These are phyloP conservation scores for Channallabes apus DNA, from an alignment of 2,797 vertebrate genomes.

Conservation along the genomic window DNA sequence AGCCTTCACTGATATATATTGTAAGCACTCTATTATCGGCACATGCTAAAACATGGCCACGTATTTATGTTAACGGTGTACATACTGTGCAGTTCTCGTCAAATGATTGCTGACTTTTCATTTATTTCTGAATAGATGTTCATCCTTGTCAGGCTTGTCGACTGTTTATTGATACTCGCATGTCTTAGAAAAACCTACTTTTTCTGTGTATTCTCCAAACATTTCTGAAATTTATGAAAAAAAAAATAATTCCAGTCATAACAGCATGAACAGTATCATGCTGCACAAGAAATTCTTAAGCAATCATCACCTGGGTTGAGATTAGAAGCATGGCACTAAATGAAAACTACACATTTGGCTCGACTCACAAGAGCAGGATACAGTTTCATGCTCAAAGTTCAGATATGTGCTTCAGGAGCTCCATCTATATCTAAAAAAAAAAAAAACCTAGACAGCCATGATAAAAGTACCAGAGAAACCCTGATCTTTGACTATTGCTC, in stretches of 20 bases:
- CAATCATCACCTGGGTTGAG: slow-evolving; percentile 7
- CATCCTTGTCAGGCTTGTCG: neutral
- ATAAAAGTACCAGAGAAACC: too few relatives aligned
- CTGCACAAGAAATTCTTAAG: neutral
- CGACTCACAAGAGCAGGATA: neutral
- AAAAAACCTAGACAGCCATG: neutral
- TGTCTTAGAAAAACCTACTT: neutral
- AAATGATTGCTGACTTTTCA: neutral
- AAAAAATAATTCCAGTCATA: neutral
- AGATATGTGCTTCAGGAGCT: neutral
- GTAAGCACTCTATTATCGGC: neutral
- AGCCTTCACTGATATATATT: neutral
- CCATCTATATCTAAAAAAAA: neutral
- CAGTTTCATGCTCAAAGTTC: slow-evolving; percentile 15
- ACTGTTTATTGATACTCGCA: neutral
- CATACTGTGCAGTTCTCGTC: neutral
- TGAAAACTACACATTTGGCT: slow-evolving; percentile 11
- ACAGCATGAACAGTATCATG: neutral
- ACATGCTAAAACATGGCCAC: neutral
- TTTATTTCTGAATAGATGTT: neutral
- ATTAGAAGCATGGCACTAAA: neutral
- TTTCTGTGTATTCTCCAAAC: neutral
- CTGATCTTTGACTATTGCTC: too few relatives aligned
- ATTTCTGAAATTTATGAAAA: neutral
- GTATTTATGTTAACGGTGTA: neutral